phyloP scores from a whole-genome alignment of 2,113 vertebrate genomes.

The Prionailurus viverrinus region DNA sequence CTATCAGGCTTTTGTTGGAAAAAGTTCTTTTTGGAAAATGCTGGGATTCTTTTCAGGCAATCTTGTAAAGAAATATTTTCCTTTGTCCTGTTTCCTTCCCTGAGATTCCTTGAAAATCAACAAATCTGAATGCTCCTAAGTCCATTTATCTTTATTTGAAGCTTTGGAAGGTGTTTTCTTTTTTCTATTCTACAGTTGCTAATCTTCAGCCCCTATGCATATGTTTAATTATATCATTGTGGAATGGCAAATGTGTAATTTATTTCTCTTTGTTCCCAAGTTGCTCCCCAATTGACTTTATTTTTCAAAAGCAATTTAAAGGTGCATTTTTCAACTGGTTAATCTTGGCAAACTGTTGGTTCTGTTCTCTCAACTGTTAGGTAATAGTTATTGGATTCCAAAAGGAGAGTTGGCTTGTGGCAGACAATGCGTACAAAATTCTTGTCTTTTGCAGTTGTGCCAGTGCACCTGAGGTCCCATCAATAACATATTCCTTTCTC shows the following conservation, averaged over 20 bases:
- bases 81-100: not conserved
- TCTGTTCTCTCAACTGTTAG: slow-evolving; percentile 57
- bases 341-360: slow-evolving; percentile 60
- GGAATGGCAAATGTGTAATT: slow-evolving; percentile 34
- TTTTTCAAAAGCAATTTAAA: slow-evolving; percentile 70
- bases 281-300: not conserved
- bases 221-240: slow-evolving; percentile 37
- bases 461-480: slow-evolving; percentile 63
- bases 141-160: slow-evolving; percentile 31
- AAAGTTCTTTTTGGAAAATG: slow-evolving; percentile 32
- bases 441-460: not conserved
- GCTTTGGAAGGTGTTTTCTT: not conserved
- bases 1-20: not conserved
- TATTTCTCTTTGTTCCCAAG: slow-evolving; percentile 63
- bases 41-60: not conserved
- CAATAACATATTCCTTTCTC: slow-evolving; percentile 36
- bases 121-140: not conserved
- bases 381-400: slow-evolving; percentile 56
- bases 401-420: slow-evolving; percentile 19
- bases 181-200: slow-evolving; percentile 1
- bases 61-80: not conserved
- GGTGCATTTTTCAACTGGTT: slow-evolving; percentile 45
- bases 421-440: slow-evolving; percentile 18
- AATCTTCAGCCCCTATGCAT: not conserved
- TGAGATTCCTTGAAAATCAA: not conserved